phyloP scores from a whole-genome alignment of 2,797 vertebrate species.

The Tangara arthus region DNA sequence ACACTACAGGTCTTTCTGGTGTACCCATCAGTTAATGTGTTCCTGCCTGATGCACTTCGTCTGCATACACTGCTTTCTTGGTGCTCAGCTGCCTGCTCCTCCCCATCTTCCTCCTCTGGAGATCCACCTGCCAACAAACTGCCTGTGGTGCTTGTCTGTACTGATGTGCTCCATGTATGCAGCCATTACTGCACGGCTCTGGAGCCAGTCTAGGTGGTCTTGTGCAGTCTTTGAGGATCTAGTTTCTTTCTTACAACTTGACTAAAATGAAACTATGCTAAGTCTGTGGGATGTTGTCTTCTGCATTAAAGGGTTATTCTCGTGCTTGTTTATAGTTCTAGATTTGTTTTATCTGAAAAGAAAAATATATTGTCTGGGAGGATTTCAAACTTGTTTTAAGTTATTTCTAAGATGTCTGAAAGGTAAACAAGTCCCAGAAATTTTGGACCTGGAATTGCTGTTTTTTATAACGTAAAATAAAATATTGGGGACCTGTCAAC shows the following conservation, averaged over 20 bases:
- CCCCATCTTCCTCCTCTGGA: background rate
- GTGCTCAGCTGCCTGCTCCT: background rate
- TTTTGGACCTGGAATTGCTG: background rate
- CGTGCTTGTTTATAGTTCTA: background rate
- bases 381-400: background rate
- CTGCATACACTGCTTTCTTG: background rate
- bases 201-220: background rate
- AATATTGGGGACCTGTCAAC: background rate
- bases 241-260: background rate
- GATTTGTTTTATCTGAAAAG: background rate
- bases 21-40: background rate
- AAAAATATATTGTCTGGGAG: background rate
- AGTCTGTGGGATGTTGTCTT: background rate
- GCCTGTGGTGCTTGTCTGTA: background rate
- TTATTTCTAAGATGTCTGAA: background rate
- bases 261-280: background rate
- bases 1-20: background rate
- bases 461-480: background rate
- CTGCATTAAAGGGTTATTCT: background rate
- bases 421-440: background rate
- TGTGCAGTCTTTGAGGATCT: background rate
- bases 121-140: background rate
- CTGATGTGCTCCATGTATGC: background rate
- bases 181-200: fast-evolving
- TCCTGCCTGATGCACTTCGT: background rate